Conservation (phyloP, 2,888 invertebrate genomes). For the Mesorhabditis belari region DNA sequence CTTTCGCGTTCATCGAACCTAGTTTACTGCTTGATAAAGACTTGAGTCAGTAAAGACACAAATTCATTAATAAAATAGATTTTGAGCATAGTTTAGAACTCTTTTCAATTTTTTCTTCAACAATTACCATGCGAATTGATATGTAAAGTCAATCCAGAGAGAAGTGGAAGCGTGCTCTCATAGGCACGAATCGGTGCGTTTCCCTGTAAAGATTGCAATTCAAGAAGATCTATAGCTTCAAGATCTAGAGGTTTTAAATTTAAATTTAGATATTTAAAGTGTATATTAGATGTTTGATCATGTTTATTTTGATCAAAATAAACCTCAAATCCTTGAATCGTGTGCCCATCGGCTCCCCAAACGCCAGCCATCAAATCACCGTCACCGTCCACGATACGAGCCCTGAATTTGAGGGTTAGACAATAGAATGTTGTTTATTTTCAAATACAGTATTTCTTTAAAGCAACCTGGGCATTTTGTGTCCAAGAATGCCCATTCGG, state of each 20-base stretch:
- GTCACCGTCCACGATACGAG: constrained; percentile 12
- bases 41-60: background rate
- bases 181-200: constrained; percentile 18
- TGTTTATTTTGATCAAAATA: background rate
- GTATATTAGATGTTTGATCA: background rate
- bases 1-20: background rate
- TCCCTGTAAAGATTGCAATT: constrained; percentile 9
- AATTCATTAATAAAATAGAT: background rate
- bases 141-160: constrained; percentile 23
- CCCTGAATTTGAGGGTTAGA: background rate
- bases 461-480: constrained; percentile 12
- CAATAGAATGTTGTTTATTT: background rate
- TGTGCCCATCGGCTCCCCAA: constrained; percentile 31
- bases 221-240: no score
- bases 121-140: background rate
- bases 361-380: constrained; percentile 18
- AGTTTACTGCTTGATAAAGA: background rate
- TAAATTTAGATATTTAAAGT: no score
- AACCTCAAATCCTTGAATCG: constrained; percentile 25
- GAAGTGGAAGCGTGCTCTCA: constrained; percentile 13
- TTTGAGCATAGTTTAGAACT: background rate
- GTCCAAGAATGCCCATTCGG: constrained; percentile 17
- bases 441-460: background rate
- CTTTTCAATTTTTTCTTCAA: background rate
- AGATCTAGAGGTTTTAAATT: no score